A percentile compares a stretch with the other conserved stretches of the same genome.
Conservation (phyloP, 2,888 invertebrate species). For the Eutolmus rufibarbis region DNA sequence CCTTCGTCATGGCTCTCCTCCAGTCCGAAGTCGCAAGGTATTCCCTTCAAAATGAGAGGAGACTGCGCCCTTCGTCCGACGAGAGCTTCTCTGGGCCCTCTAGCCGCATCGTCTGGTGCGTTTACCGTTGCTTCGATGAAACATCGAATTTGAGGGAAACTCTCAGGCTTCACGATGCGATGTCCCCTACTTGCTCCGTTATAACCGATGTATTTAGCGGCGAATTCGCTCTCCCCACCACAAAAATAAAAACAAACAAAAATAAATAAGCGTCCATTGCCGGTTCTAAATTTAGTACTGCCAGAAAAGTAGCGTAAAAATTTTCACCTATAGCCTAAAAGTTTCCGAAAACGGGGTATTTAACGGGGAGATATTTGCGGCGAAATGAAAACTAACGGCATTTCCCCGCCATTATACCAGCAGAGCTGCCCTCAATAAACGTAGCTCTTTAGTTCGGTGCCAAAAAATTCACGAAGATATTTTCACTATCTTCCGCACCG, state of each 20-base stretch:
- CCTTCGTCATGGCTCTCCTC: background rate
- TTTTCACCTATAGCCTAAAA: background rate
- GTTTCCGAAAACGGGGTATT: conserved; percentile 7
- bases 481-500: background rate
- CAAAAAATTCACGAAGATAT: conserved; percentile 20
- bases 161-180: background rate
- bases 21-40: background rate
- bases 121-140: background rate
- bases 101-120: background rate
- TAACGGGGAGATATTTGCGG: background rate
- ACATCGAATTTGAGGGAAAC: conserved; percentile 1
- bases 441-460: background rate
- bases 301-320: background rate
- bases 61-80: background rate
- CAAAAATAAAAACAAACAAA: background rate
- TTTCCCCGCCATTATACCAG: background rate
- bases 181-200: background rate
- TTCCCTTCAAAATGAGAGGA: background rate
- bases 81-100: background rate
- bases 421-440: background rate
- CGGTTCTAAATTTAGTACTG: conserved; percentile 9
- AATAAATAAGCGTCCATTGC: background rate
- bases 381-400: background rate
- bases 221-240: background rate
- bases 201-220: background rate